These are phyloP conservation scores for Teleiodes luculella DNA, from an alignment of 2,888 invertebrate genomes.

Conservation along the genomic window DNA sequence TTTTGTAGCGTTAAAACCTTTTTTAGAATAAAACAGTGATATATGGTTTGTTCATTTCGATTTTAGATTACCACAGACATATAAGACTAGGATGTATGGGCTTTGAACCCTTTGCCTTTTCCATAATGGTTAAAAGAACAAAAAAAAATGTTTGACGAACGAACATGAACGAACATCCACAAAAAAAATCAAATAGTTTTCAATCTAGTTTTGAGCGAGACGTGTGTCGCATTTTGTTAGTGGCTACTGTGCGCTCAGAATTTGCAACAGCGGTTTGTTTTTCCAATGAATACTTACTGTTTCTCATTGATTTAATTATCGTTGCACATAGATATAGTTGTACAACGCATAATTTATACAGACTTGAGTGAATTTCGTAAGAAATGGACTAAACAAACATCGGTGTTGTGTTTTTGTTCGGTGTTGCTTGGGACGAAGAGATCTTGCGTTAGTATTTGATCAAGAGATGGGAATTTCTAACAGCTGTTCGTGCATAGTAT, in stretches of 20 bases:
- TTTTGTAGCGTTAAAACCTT: too few relatives aligned
- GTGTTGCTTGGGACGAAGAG: constrained; percentile 42
- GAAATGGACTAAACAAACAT: constrained; percentile 45
- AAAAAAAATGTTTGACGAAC: too few relatives aligned
- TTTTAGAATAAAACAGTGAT: too few relatives aligned
- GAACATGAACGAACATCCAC: neutral
- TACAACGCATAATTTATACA: constrained; percentile 24
- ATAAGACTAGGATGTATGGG: too few relatives aligned
- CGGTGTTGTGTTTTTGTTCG: constrained; percentile 63
- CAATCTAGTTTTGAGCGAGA: constrained; percentile 57
- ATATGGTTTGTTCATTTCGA: too few relatives aligned
- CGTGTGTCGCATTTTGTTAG: constrained; percentile 57
- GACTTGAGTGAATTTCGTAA: constrained; percentile 22
- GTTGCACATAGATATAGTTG: constrained; percentile 24
- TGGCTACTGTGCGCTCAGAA: constrained; percentile 73
- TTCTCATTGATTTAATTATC: constrained; percentile 29
- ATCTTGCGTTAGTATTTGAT: constrained; percentile 31
- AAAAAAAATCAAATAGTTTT: constrained; percentile 32
- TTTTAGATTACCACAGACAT: too few relatives aligned
- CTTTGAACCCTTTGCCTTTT: too few relatives aligned
- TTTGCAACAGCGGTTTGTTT: constrained; percentile 30
- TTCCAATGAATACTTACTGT: constrained; percentile 24
- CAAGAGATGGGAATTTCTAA: constrained; percentile 41
- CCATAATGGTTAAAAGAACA: too few relatives aligned
- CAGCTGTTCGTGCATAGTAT: constrained; percentile 71